Conservation (phyloP, 2,113 vertebrate genomes). For the Dendrocopos noguchii region DNA sequence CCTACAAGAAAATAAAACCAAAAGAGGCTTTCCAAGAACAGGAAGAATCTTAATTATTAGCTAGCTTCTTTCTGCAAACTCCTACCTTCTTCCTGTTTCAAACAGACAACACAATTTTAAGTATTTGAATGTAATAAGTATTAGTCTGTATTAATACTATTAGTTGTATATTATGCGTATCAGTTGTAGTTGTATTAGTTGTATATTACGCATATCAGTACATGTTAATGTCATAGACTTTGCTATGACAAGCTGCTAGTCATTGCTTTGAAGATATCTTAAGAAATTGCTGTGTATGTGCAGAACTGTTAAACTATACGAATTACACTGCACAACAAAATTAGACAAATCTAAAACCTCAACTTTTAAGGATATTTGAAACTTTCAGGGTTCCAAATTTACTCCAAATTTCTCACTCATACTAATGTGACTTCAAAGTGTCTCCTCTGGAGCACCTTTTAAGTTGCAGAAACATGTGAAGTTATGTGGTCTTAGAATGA, state of each 20-base stretch:
- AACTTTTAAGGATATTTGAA: background rate
- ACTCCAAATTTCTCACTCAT: background rate
- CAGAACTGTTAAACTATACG: background rate
- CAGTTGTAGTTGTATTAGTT: background rate
- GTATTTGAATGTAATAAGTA: background rate
- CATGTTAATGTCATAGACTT: background rate
- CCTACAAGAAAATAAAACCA: conserved; percentile 8
- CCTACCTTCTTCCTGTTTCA: background rate
- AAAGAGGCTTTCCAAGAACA: background rate
- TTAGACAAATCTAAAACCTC: background rate
- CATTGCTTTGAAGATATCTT: background rate
- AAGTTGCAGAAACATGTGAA: background rate
- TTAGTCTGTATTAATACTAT: background rate
- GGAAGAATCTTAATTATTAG: background rate
- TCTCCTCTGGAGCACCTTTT: background rate
- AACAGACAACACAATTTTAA: background rate
- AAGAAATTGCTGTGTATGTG: background rate
- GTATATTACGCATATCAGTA: background rate
- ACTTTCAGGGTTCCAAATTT: background rate
- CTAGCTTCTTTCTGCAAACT: background rate
- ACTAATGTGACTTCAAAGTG: background rate
- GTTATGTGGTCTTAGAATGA: background rate
- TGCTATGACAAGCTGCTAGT: background rate
- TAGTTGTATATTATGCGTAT: background rate
- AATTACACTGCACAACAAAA: background rate